Evolutionary conservation across 2,113 vertebrate species (phyloP), one percentile per base, ranked within the genome.

Genomic region (Onychostoma macrolepis): DNA sequence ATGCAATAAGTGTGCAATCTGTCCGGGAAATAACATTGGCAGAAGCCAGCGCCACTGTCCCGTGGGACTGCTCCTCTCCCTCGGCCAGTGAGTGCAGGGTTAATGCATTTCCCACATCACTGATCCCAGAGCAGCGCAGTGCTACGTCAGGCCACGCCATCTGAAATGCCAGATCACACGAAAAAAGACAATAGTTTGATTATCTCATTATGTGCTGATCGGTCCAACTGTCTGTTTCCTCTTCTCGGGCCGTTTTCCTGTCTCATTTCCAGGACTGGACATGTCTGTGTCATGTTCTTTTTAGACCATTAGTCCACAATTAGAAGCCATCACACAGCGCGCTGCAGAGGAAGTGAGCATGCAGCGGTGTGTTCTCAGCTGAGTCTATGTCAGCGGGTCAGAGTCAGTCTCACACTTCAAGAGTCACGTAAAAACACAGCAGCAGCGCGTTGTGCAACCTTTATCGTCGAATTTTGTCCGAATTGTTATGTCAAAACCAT

Each of bases 1-100:
- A 94, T 93, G 91, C 93, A 94, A 94, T 94, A 94, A 94, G 91
- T 89, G 91, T 87, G 92, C 89, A 89, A 92, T 91, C 92, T 92
- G 89, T 94, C 92, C 91, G 88, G 91, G 94, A 94, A 94, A 93
- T 88, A 90, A 91, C 91, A 94, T 92, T 92, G 92, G 91, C 90
- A 87, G 90, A 87, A 90, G 90, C 82, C 58, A 81, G n/a, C 33
- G 90, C 91, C 92, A 91, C 81, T 12, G 87, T 92, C 92, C 80
- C 91, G 0, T 56, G 93, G 93, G 94, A 91, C 36, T 63, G 84
- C 87, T 85, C 90, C 87, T 90, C 90, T 88, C 86, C 72, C 72
- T 89, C 74, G 30, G 88, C 86, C 87, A 86, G 85, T 88, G 90
- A 92, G 90, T 86, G 84, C 82, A 89, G 91, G 93, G 94, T 93